Conservation (phyloP, 2,797 vertebrate species). For the Podargus strigoides region DNA sequence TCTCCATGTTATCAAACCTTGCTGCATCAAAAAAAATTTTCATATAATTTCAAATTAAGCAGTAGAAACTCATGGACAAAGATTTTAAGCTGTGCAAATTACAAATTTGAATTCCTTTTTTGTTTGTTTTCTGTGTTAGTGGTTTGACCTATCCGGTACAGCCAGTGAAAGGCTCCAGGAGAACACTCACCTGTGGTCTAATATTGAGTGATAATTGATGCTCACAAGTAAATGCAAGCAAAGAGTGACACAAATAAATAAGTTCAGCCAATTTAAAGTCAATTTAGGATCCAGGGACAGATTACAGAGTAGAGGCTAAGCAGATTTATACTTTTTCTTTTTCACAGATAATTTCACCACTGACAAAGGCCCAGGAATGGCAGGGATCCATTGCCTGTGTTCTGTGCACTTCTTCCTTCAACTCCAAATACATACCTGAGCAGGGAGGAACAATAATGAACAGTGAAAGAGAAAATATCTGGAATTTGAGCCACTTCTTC, state of each 20-base stretch:
- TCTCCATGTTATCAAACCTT: not conserved
- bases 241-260: not conserved
- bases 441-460: not conserved
- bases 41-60: not conserved
- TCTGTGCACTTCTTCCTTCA: not conserved
- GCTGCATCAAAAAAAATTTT: not conserved
- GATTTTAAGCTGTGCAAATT: not conserved
- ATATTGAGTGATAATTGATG: not conserved
- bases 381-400: not conserved
- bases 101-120: not conserved
- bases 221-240: not conserved
- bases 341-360: not conserved
- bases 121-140: not conserved
- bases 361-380: not conserved
- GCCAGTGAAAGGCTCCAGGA: not conserved
- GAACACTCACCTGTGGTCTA: not conserved
- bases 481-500: not conserved
- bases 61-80: not conserved
- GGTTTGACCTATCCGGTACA: not conserved
- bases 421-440: not conserved
- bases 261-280: not conserved
- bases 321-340: not conserved
- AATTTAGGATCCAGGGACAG: not conserved
- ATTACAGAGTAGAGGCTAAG: not conserved
- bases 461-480: not conserved